These are phyloP conservation scores for Sinocyclocheilus anshuiensis DNA, from an alignment of 2,113 vertebrate species.

Conservation along the genomic window DNA sequence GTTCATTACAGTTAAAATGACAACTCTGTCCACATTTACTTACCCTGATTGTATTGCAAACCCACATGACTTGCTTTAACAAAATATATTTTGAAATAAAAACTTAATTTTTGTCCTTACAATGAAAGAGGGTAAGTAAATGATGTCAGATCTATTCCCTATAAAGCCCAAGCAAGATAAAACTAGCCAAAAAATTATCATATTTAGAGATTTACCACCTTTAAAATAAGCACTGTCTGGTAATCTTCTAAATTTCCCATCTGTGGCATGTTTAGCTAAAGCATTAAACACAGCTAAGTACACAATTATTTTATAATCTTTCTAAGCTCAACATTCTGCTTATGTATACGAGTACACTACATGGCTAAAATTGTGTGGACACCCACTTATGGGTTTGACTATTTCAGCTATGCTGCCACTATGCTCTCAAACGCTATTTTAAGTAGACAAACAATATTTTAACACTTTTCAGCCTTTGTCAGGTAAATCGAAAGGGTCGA, in stretches of 20 bases:
- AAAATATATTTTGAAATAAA: background rate
- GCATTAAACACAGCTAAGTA: conserved; percentile 9
- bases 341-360: background rate
- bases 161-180: background rate
- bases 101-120: background rate
- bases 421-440: background rate
- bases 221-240: background rate
- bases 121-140: background rate
- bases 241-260: conserved; percentile 9
- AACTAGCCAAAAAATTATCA: background rate
- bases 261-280: conserved; percentile 10
- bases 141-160: background rate
- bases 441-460: background rate
- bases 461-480: background rate
- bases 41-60: background rate
- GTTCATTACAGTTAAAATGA: background rate
- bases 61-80: background rate
- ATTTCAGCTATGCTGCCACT: background rate
- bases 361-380: background rate
- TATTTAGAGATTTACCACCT: background rate
- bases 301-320: conserved; percentile 11
- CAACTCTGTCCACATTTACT: background rate
- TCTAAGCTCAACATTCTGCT: conserved; percentile 2
- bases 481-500: background rate
- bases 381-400: background rate